These are phyloP conservation scores for Neomonachus schauinslandi DNA, from an alignment of 2,113 vertebrate species.

Conservation along the genomic window DNA sequence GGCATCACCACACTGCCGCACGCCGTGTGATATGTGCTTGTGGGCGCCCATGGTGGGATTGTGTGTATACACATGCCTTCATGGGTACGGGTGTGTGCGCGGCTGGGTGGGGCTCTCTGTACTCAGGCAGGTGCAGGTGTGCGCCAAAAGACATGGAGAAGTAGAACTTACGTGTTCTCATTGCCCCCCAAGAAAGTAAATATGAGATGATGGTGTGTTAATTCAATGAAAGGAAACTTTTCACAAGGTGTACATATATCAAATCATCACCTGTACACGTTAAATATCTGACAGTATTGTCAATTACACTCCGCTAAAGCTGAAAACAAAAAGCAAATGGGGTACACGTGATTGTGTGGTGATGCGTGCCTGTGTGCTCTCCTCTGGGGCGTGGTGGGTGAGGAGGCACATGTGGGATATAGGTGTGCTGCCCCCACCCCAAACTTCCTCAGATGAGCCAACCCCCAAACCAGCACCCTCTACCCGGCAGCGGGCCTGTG, in stretches of 20 bases:
- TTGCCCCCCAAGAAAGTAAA: background rate
- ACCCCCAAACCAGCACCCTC: rapidly evolving
- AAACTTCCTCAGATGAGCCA: background rate
- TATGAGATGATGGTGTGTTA: background rate
- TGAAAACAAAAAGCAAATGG: background rate
- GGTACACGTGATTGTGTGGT: background rate
- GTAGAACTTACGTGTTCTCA: background rate
- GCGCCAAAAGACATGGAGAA: background rate
- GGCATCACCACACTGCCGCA: background rate
- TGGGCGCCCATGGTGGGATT: background rate
- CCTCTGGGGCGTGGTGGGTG: rapidly evolving
- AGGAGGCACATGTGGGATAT: rapidly evolving
- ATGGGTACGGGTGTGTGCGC: background rate
- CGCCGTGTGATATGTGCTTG: background rate
- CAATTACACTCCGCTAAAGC: background rate
- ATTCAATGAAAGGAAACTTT: background rate
- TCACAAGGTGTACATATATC: background rate
- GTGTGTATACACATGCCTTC: background rate
- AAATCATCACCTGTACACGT: background rate
- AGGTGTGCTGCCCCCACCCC: background rate
- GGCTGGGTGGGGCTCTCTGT: background rate
- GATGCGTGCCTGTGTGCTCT: no score
- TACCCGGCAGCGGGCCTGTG: background rate
- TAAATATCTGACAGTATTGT: background rate
- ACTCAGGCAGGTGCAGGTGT: background rate